phyloP scores from a whole-genome alignment of 2,113 vertebrate genomes.

The Ophthalmolycus amberensis region DNA sequence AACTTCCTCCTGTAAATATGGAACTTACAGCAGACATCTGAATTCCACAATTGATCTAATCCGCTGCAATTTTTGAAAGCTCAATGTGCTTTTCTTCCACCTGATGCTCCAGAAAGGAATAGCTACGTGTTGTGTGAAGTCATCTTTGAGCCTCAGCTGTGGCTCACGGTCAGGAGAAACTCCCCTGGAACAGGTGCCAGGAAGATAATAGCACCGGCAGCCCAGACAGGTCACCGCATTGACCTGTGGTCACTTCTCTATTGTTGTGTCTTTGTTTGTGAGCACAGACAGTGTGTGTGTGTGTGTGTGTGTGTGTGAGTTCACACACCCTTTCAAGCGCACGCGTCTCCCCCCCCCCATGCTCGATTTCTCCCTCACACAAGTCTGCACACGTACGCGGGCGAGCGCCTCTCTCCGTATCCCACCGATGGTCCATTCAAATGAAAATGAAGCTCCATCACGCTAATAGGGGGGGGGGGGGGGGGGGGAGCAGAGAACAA shows the following conservation, averaged over 20 bases:
- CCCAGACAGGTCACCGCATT: slow-evolving; percentile 58
- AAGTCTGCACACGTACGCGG: slow-evolving; percentile 10
- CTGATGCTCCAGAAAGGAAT: not conserved
- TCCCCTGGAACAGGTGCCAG: slow-evolving; percentile 65
- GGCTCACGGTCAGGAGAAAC: slow-evolving; percentile 42
- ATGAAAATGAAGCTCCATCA: slow-evolving; percentile 82
- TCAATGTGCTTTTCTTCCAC: not conserved
- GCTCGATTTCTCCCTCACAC: slow-evolving; percentile 42
- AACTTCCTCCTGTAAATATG: not conserved
- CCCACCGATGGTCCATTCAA: slow-evolving; percentile 77
- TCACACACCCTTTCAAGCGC: not conserved
- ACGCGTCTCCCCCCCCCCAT: slow-evolving; percentile 3
- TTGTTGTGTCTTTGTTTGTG: slow-evolving; percentile 36
- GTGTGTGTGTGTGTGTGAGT: slow-evolving; percentile 18
- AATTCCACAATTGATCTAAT: not conserved
- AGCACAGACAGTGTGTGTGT: slow-evolving; percentile 27
- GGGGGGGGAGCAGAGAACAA: slow-evolving; percentile 75
- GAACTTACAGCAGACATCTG: not conserved
- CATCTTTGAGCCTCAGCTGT: slow-evolving; percentile 57
- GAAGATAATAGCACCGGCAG: slow-evolving; percentile 72
- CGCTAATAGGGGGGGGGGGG: slow-evolving; percentile 71
- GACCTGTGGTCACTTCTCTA: slow-evolving; percentile 51
- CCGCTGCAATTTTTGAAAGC: not conserved
- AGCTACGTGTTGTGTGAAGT: slow-evolving; percentile 22
- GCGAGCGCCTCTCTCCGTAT: slow-evolving; percentile 52